phyloP scores from a whole-genome alignment of 2,797 vertebrate species.

The Eutrigla gurnardus region DNA sequence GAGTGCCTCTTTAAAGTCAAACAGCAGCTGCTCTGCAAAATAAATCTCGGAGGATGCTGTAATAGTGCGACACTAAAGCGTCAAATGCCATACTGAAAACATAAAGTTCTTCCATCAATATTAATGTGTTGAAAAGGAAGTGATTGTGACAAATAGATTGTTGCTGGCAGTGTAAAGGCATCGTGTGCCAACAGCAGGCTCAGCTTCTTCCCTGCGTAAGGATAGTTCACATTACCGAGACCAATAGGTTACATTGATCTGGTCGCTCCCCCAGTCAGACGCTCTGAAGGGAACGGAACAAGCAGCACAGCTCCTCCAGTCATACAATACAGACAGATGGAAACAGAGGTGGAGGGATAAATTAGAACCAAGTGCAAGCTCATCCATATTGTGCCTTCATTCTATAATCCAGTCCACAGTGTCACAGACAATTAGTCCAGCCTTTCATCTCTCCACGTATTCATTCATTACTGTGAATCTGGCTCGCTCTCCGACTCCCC shows the following conservation, averaged over 20 bases:
- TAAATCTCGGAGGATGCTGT: neutral
- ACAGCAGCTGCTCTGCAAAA: conserved; percentile 2
- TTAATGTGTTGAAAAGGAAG: conserved; percentile 26
- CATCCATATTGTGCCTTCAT: conserved; percentile 5
- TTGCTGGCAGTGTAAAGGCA: conserved; percentile 29
- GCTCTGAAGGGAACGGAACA: conserved; percentile 55
- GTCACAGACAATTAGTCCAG: conserved; percentile 30
- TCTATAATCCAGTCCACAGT: neutral
- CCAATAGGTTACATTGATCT: conserved; percentile 66
- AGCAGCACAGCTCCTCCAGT: conserved; percentile 9
- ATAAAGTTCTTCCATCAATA: conserved; percentile 14
- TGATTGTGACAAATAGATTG: conserved; percentile 25
- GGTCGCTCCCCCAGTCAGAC: conserved; percentile 48
- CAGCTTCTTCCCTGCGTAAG: conserved; percentile 59
- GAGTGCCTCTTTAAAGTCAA: conserved; percentile 18
- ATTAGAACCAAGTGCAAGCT: neutral
- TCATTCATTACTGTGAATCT: conserved; percentile 29
- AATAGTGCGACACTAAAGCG: neutral
- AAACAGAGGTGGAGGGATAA: neutral
- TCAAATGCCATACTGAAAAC: conserved; percentile 5
- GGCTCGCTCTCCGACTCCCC: neutral
- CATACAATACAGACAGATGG: neutral
- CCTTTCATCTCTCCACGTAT: conserved; percentile 19
- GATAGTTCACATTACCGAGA: conserved; percentile 53
- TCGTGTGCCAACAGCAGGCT: conserved; percentile 37